phyloP scores from a whole-genome alignment of 2,888 invertebrate species.

The Drosophila atroscutellata region DNA sequence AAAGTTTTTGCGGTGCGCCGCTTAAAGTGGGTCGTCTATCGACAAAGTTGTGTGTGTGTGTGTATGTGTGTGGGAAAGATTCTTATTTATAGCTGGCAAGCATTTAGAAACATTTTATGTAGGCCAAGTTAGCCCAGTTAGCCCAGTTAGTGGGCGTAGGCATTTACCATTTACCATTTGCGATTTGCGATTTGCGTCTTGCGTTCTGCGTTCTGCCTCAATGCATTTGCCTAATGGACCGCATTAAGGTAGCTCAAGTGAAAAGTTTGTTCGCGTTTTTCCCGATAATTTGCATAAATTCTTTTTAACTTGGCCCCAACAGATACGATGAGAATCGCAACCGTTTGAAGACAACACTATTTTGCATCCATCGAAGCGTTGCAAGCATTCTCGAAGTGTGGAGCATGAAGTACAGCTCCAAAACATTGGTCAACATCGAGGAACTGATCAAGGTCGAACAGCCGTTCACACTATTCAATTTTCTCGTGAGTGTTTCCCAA shows the following conservation, averaged over 20 bases:
- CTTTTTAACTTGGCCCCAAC: constrained; percentile 10
- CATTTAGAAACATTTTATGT: constrained; percentile 73
- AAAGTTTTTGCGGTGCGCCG: constrained; percentile 38
- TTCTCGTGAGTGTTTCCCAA: constrained; percentile 73
- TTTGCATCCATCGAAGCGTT: constrained; percentile 93
- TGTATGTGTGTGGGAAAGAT: background rate
- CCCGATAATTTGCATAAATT: constrained; percentile 64
- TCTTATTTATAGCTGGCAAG: constrained; percentile 69
- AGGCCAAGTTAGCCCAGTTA: constrained; percentile 36
- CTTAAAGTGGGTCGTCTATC: constrained; percentile 47
- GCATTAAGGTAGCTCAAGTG: constrained; percentile 71
- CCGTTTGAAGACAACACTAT: constrained; percentile 88
- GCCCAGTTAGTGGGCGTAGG: constrained; percentile 20
- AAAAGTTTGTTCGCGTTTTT: constrained; percentile 59
- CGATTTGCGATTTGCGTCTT: constrained; percentile 2
- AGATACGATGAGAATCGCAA: constrained; percentile 85
- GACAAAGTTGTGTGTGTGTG: constrained; percentile 26
- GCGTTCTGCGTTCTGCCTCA: constrained; percentile 44
- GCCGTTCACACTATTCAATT: constrained; percentile 84
- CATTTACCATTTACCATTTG: constrained; percentile 8
- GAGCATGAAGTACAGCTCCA: constrained; percentile 90
- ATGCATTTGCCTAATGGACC: constrained; percentile 74
- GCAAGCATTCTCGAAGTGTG: constrained; percentile 92
- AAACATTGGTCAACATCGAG: constrained; percentile 83
- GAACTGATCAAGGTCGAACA: constrained; percentile 70